Evolutionary conservation across 1,140 invertebrate genomes (phyloP).

Genomic region (Lysiphlebus fabarum): DNA sequence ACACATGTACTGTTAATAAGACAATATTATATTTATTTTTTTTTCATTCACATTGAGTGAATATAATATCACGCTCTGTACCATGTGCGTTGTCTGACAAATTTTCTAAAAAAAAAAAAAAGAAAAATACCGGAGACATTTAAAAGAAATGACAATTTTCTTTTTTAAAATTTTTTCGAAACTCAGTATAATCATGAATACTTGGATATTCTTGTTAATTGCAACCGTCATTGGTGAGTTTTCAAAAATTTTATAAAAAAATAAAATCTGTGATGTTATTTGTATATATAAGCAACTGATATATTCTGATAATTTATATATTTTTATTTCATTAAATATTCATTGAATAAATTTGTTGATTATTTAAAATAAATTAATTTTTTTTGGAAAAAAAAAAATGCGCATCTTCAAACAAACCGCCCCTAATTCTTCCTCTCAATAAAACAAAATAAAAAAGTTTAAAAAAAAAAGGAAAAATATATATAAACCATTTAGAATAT

Average conservation of each 20-base stretch:
- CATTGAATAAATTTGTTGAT: no score
- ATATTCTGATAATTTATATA: no score
- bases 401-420: no score
- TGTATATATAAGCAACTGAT: background rate
- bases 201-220: constrained; percentile 43
- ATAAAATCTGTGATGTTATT: background rate
- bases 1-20: background rate
- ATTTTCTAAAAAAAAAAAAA: constrained; percentile 15
- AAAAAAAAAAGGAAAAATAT: no score
- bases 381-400: no score
- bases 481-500: no score
- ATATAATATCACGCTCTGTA: constrained; percentile 5
- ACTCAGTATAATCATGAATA: constrained; percentile 40
- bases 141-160: background rate
- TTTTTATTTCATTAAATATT: no score
- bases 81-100: constrained; percentile 21
- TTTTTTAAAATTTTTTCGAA: constrained; percentile 10
- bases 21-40: background rate
- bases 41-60: background rate
- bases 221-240: constrained; percentile 42
- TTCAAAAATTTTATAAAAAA: background rate
- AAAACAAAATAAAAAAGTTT: no score
- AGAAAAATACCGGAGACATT: constrained; percentile 1
- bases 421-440: no score
- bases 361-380: no score